Conservation (phyloP, 2,888 invertebrate species). For the Eristalis arbustorum region DNA sequence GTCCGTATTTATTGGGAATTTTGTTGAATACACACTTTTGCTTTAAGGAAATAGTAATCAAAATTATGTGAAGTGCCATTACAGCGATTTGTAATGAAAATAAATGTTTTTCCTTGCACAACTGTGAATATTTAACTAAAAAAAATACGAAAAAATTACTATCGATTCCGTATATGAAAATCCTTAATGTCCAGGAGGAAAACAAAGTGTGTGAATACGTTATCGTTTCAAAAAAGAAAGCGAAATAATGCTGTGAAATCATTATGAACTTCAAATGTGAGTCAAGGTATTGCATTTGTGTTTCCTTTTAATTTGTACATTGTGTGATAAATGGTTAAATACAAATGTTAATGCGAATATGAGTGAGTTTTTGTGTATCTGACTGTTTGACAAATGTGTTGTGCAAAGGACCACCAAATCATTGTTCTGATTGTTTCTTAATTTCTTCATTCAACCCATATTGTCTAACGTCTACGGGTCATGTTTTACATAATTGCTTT, state of each 20-base stretch:
- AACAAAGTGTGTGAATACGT: not conserved
- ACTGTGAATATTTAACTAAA: not conserved
- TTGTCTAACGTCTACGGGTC: not conserved
- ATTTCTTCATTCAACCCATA: not conserved
- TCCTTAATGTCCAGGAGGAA: not conserved
- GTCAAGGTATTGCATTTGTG: not conserved
- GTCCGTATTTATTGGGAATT: not conserved
- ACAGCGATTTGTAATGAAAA: not conserved
- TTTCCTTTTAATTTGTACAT: not conserved
- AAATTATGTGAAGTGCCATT: not conserved
- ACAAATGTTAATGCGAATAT: not conserved
- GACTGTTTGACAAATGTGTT: not conserved
- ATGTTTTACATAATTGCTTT: not conserved
- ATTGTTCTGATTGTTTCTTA: not conserved
- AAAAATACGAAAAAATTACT: not conserved
- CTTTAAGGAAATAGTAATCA: not conserved
- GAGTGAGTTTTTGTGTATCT: not conserved
- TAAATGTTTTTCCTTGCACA: not conserved
- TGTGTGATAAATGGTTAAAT: not conserved
- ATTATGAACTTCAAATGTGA: not conserved
- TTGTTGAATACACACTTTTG: not conserved
- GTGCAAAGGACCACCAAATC: not conserved
- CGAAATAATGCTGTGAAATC: not conserved
- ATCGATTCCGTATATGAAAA: not conserved
- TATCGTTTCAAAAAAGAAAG: not conserved